Percentiles rank a stretch among this genome's conserved stretches.
Evolutionary conservation across 30 jellyfish, hydroid and myxozoan species (phyloP).

Genomic region (Turritopsis dohrnii): DNA sequence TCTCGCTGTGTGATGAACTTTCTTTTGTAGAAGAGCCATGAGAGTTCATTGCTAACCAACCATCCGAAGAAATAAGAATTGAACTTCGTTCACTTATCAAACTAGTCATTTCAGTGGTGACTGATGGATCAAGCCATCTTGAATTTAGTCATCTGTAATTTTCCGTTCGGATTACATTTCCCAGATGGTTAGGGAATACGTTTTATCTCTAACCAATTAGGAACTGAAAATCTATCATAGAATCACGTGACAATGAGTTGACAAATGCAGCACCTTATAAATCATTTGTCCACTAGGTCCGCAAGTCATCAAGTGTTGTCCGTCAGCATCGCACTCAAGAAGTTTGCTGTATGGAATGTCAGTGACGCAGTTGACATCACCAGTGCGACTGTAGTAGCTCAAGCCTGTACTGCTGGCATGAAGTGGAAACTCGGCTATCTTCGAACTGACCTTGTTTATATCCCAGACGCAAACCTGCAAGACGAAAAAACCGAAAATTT

Average conservation of each 20-base stretch:
- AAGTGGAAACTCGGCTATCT: slow-evolving; percentile 57
- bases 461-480: slow-evolving; percentile 85
- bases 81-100: too few relatives aligned
- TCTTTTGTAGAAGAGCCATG: too few relatives aligned
- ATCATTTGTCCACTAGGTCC: slow-evolving; percentile 53
- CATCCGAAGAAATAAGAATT: too few relatives aligned
- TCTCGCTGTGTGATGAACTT: too few relatives aligned
- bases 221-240: too few relatives aligned
- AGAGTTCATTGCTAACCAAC: too few relatives aligned
- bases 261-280: slow-evolving; percentile 30
- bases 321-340: slow-evolving; percentile 78
- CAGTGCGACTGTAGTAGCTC: slow-evolving; percentile 19
- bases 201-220: neutral
- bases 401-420: slow-evolving; percentile 61
- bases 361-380: slow-evolving; percentile 5
- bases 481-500: neutral
- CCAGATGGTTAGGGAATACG: too few relatives aligned
- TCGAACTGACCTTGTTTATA: slow-evolving; percentile 78
- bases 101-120: too few relatives aligned
- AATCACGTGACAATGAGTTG: neutral
- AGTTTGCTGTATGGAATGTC: slow-evolving; percentile 68
- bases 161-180: too few relatives aligned
- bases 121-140: too few relatives aligned
- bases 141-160: too few relatives aligned
- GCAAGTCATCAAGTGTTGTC: slow-evolving; percentile 71